phyloP scores from a whole-genome alignment of 2,113 vertebrate genomes.

The Tyrannus savana region DNA sequence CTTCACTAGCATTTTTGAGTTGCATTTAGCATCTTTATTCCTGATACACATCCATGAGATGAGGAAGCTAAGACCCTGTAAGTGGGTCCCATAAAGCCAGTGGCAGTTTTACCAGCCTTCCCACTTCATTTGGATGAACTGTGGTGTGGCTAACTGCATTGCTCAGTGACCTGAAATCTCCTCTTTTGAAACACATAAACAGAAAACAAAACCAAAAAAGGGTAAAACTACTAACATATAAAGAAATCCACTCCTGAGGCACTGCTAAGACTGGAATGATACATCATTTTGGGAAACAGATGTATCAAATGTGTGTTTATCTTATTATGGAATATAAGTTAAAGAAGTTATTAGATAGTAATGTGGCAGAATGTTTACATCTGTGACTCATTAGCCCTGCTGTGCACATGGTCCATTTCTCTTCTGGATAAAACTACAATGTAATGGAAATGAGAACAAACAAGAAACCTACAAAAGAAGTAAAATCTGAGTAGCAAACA shows the following conservation, averaged over 20 bases:
- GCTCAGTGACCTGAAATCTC: constrained; percentile 8
- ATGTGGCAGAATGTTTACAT: constrained; percentile 72
- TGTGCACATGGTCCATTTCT: constrained; percentile 61
- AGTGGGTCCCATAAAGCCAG: neutral
- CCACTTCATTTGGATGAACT: neutral
- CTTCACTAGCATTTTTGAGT: neutral
- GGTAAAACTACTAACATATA: constrained; percentile 39
- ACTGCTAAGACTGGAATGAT: constrained; percentile 52
- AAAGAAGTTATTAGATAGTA: constrained; percentile 72
- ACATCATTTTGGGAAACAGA: constrained; percentile 65
- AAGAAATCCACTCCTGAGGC: neutral
- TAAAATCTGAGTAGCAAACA: constrained; percentile 39
- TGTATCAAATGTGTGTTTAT: constrained; percentile 73
- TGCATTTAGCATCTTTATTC: neutral
- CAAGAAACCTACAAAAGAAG: constrained; percentile 39
- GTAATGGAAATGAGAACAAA: constrained; percentile 65
- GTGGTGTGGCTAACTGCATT: neutral
- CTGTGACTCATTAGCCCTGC: constrained; percentile 79
- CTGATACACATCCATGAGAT: neutral
- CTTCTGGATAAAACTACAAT: constrained; percentile 47
- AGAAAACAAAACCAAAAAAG: constrained; percentile 27
- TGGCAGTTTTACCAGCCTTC: neutral
- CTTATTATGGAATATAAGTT: constrained; percentile 71
- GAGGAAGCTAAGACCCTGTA: neutral
- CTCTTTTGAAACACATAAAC: constrained; percentile 28